These are phyloP conservation scores for Gnathochromis pfefferi DNA, from an alignment of 2,113 vertebrate genomes.

Conservation along the genomic window DNA sequence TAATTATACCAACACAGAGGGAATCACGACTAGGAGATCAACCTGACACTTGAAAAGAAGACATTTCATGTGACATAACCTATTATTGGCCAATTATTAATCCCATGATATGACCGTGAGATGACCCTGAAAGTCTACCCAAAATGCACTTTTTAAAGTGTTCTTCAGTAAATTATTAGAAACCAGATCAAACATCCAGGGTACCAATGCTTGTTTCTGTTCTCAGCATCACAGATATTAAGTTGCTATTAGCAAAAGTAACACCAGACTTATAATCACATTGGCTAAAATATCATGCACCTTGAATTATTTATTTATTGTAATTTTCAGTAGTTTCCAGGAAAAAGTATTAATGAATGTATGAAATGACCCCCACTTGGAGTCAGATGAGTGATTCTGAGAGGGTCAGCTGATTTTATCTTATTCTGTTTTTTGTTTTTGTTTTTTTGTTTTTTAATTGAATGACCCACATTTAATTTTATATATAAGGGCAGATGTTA, in stretches of 20 bases:
- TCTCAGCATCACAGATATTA: neutral
- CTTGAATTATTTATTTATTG: neutral
- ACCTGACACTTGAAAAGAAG: neutral
- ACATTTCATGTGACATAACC: neutral
- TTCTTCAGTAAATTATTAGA: neutral
- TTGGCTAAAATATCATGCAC: neutral
- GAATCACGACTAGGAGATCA: neutral
- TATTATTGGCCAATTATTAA: neutral
- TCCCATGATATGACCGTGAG: rapidly evolving
- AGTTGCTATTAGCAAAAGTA: neutral
- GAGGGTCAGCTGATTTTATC: neutral
- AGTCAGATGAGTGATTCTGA: neutral
- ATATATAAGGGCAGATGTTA: neutral
- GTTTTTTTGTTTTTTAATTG: neutral
- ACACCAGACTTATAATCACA: neutral
- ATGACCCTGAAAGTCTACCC: neutral
- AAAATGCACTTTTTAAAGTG: neutral
- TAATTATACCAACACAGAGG: neutral
- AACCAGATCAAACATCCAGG: neutral
- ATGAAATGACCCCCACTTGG: neutral
- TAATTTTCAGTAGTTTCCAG: neutral
- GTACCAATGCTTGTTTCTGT: neutral
- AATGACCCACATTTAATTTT: neutral
- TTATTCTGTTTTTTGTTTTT: neutral
- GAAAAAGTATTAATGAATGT: neutral